A percentile compares a stretch with the other conserved stretches of the same genome.
These are phyloP conservation scores for Poeciliopsis prolifica DNA, from an alignment of 2,113 vertebrate species.

Conservation along the genomic window DNA sequence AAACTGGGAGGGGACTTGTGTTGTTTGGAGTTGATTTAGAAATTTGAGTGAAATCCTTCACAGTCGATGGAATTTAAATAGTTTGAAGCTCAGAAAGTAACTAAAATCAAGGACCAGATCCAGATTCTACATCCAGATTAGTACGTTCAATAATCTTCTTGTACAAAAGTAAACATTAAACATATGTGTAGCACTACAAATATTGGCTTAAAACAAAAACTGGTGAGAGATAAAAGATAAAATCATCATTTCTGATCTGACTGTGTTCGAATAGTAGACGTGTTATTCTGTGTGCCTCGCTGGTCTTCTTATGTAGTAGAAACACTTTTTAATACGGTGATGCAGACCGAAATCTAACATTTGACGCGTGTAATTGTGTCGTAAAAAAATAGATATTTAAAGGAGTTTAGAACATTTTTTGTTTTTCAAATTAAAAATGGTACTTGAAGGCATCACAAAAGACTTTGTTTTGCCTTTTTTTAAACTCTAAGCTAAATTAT, in stretches of 20 bases:
- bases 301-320: not conserved
- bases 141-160: not conserved
- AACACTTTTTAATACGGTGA: no score
- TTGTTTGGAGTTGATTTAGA: not conserved
- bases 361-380: no score
- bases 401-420: no score
- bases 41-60: not conserved
- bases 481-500: not conserved
- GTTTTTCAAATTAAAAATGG: no score
- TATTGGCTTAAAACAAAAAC: constrained; percentile 2
- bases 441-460: no score
- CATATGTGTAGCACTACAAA: not conserved
- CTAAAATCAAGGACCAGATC: not conserved
- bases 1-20: not conserved
- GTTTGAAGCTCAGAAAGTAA: not conserved
- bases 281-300: not conserved
- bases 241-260: not conserved
- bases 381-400: no score
- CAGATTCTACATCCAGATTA: not conserved
- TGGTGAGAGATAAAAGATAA: not conserved
- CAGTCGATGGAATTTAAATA: not conserved
- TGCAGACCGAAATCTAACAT: no score
- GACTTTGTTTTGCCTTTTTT: not conserved
- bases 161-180: no score
- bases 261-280: constrained; percentile 10